Base-by-base conservation (phyloP, 2,797 vertebrate species). In the Malurus splendens region DNA sequence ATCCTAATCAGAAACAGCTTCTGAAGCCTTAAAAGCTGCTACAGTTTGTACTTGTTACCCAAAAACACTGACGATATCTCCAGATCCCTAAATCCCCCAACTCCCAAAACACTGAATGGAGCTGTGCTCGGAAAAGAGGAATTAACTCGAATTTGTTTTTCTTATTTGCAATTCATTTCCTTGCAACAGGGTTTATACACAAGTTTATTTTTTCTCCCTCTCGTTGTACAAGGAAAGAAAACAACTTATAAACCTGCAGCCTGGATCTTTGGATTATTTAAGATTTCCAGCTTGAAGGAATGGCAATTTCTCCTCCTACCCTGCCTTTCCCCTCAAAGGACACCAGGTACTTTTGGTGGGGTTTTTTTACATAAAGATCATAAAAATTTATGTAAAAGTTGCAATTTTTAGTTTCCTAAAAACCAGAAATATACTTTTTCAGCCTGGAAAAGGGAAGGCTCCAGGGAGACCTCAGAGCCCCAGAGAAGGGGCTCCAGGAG, bases 1-100 rank as follows among this genome's bases (percentile, higher is more conserved):
- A 82, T 94, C 82, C 91, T 96, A 93, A 96, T 96, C 94, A 95
- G 93, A 96, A 96, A 61, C 95, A 96, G 94, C 92, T 95, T 77
- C 93, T 23, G 51, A 66, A 89, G 89, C 44, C 77, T 72, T 73
- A 81, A 86, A 92, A 78, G 41, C 87, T 3, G 7, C 89, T 76
- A 23, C 62, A 72, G 86, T 94, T 91, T 87, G 87, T 87, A 67
- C 67, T 72, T 66, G 89, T 75, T 82, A 92, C 92, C 71, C 68
- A 39, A 81, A 92, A 87, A 76, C 86, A 79, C 10, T 10, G 71
- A 72, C 19, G 15, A 65, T 72, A 39, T 77, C 86, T 80, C 24
- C 75, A 47, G 39, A 78, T 88, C 86, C 89, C 88, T 28, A 80
- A 90, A 92, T 86, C 93, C 93, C 92, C 45, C 32, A 72, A 55